phyloP scores from a whole-genome alignment of 2,797 vertebrate species.

The Eupleurogrammus muticus region DNA sequence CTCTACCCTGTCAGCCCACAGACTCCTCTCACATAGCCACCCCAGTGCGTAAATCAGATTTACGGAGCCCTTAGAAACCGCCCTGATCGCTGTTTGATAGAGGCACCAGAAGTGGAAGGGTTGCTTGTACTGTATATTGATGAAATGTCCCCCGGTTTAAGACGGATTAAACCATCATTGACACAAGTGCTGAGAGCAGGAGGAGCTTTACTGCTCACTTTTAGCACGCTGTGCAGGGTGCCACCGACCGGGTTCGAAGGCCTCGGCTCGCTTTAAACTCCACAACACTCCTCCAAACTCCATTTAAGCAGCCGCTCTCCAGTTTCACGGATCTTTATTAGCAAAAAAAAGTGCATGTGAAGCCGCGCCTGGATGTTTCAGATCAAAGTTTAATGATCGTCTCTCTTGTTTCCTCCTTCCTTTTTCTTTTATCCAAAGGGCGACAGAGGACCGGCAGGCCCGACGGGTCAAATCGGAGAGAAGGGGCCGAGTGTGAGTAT shows the following conservation, averaged over 20 bases:
- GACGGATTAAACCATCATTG: conserved; percentile 38
- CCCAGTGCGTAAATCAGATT: conserved; percentile 3
- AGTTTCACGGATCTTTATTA: conserved; percentile 53
- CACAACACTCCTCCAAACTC: conserved; percentile 34
- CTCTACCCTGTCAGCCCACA: conserved; percentile 64
- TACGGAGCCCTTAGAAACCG: conserved; percentile 27
- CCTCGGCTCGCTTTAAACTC: conserved; percentile 28
- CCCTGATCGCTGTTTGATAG: conserved; percentile 5
- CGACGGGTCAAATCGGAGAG: conserved; percentile 91
- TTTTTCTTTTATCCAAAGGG: conserved; percentile 81
- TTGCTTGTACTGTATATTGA: conserved; percentile 37
- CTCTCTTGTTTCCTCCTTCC: conserved; percentile 29
- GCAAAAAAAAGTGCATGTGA: conserved; percentile 7
- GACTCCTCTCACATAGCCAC: conserved; percentile 58
- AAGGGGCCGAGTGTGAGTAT: conserved; percentile 90
- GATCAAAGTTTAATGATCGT: conserved; percentile 52
- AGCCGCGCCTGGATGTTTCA: conserved; percentile 32
- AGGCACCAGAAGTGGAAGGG: not conserved
- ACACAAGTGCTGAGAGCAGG: conserved; percentile 10
- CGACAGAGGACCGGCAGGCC: conserved; percentile 92
- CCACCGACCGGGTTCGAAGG: conserved; percentile 48
- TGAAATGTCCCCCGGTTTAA: conserved; percentile 29
- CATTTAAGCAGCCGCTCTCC: conserved; percentile 46
- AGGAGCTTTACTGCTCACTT: conserved; percentile 44
- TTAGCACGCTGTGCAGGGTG: conserved; percentile 27